These are phyloP conservation scores for Heterotilapia buettikoferi DNA, from an alignment of 2,113 vertebrate genomes.

Conservation along the genomic window DNA sequence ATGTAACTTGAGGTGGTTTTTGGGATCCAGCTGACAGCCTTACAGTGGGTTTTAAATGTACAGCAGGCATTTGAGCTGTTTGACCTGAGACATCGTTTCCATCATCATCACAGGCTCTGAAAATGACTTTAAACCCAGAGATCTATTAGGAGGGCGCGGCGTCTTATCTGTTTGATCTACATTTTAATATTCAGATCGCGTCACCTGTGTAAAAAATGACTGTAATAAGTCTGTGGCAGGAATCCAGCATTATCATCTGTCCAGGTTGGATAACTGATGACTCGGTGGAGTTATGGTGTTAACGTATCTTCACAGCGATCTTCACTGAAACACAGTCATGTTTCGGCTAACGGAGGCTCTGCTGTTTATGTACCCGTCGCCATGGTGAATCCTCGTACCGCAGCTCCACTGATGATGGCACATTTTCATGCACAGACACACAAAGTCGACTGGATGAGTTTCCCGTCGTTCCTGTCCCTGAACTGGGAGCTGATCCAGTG, in stretches of 20 bases:
- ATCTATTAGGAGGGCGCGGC: not conserved
- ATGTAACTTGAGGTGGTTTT: not conserved
- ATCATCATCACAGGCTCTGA: not conserved
- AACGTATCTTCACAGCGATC: not conserved
- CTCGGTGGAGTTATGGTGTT: not conserved
- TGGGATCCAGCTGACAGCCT: not conserved
- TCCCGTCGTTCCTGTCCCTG: not conserved
- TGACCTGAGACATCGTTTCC: not conserved
- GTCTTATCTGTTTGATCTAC: not conserved
- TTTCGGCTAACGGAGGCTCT: not conserved
- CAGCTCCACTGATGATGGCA: not conserved
- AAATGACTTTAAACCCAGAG: not conserved
- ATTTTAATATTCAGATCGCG: not conserved
- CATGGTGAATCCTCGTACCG: not conserved
- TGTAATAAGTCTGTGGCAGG: not conserved
- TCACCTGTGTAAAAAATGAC: not conserved
- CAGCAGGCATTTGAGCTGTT: fast-evolving
- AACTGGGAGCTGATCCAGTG: not conserved
- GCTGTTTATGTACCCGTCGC: not conserved
- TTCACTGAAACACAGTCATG: not conserved
- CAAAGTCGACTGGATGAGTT: not conserved
- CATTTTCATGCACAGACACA: not conserved
- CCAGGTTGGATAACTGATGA: not conserved
- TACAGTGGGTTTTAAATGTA: not conserved
- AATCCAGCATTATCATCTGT: not conserved